A percentile compares a stretch with the other conserved stretches of the same genome.
Evolutionary conservation across 2,113 vertebrate genomes (phyloP).

Genomic region (Balaenoptera acutorostrata): DNA sequence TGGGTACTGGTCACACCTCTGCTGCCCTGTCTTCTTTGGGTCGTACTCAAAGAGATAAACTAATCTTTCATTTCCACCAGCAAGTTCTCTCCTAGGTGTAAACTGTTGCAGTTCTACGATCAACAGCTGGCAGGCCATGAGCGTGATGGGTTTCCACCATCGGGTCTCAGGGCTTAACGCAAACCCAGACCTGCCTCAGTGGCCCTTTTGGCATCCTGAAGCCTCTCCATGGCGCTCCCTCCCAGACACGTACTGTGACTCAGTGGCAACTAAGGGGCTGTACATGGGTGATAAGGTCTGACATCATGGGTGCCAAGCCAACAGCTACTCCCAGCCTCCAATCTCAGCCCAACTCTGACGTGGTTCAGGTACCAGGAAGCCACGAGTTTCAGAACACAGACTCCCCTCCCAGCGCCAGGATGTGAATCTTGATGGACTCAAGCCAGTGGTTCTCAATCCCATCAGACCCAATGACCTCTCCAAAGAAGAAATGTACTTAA

Average conservation of each 20-base stretch:
- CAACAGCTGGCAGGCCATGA: not conserved
- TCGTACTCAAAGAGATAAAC: not conserved
- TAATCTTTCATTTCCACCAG: not conserved
- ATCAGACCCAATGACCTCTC: not conserved
- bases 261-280: not conserved
- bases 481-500: not conserved
- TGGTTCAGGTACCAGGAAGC: not conserved
- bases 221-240: not conserved
- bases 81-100: not conserved
- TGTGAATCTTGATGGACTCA: too few relatives aligned
- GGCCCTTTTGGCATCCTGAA: not conserved
- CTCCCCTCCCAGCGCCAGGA: not conserved
- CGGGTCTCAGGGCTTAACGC: not conserved
- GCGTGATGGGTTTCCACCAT: rapidly evolving
- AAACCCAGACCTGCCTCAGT: not conserved
- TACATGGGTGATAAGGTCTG: rapidly evolving
- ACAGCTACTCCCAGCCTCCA: not conserved
- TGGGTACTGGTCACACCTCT: not conserved
- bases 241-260: not conserved
- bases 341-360: rapidly evolving
- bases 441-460: not conserved
- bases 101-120: not conserved
- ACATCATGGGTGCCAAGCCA: too few relatives aligned
- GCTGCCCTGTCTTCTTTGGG: not conserved
- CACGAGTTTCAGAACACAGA: not conserved